Base-by-base conservation (phyloP, 2,797 vertebrate species). In the Poeciliopsis presidionis region DNA sequence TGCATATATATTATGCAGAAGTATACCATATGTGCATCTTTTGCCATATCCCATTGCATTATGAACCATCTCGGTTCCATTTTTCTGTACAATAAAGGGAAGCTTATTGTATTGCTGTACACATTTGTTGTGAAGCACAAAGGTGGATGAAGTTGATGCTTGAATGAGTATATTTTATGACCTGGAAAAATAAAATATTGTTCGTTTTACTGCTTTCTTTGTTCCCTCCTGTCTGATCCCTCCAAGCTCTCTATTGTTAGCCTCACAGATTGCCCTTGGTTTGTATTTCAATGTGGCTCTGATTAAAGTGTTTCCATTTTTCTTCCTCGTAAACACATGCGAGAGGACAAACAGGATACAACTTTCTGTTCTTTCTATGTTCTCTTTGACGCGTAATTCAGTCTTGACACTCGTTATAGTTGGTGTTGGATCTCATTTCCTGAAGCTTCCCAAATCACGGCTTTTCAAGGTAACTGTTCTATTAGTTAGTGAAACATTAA, bases 211-310 rank as follows among this genome's bases (percentile, higher is more conserved):
- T 2, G 1, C 51, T 61, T 71, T 41, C 65, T 76, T 82, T 83
- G 77, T 74, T 86, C 81, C 49, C 33, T 16, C n/a, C 77, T 0
- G 14, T 71, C 76, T 36, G 73, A 77, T 74, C 76, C 78, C 16
- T 41, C 53, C 18, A 2, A 76, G 13, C 55, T 75, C 75, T 83
- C 84, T 82, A 30, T 83, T 82, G 77, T 91, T 86, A 74, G 74
- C 43, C 49, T 74, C 69, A 69, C 18, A 20, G 73, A 76, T 73
- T 72, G 61, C 61, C 77, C 67, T 45, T 20, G 8, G 43, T 49
- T 89, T 36, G 20, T 88, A 82, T 88, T 86, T 90, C 80, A 79
- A 25, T 45, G 11, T 61, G 78, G 75, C 82, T 82, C 85, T 73
- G 73, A 79, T 81, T 77, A 82, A 76, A 51, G 33, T 73, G 61